Evolutionary conservation across 1,140 invertebrate genomes (phyloP).

Genomic region (Pseudachorutes palmiensis): DNA sequence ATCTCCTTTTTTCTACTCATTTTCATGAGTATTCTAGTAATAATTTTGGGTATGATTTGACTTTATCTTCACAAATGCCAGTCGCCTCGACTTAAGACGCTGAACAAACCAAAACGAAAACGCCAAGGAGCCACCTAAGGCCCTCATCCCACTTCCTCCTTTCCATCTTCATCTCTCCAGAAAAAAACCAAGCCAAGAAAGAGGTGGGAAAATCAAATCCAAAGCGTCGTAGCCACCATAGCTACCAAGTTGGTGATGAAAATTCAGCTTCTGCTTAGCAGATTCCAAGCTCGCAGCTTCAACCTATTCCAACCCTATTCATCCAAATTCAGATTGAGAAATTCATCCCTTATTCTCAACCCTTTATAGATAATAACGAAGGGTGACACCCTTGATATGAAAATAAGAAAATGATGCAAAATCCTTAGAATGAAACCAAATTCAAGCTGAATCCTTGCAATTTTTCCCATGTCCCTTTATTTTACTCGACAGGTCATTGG

Average conservation of each 20-base stretch:
- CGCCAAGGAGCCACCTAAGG: background rate
- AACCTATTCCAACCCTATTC: no score
- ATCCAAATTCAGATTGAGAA: no score
- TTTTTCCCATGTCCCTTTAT: background rate
- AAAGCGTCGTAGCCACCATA: background rate
- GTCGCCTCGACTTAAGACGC: conserved; percentile 8
- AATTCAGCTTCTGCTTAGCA: no score
- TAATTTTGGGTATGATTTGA: conserved; percentile 31
- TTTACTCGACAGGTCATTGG: no score
- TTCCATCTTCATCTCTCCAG: background rate
- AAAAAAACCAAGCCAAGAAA: background rate
- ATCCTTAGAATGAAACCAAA: no score
- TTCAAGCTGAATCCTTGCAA: background rate
- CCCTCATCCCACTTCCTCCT: background rate
- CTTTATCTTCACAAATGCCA: conserved; percentile 21
- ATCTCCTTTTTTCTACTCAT: conserved; percentile 9
- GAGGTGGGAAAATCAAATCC: background rate
- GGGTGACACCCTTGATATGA: no score
- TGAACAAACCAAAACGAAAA: conserved; percentile 1
- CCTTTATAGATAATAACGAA: no score
- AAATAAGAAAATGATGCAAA: no score
- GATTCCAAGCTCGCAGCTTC: no score
- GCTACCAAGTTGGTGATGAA: background rate
- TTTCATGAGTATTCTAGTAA: conserved; percentile 11
- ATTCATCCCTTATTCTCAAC: no score